Percentiles rank a stretch among this genome's conserved stretches.
Conservation (phyloP, 2,888 invertebrate species). For the Heliconius aoede region DNA sequence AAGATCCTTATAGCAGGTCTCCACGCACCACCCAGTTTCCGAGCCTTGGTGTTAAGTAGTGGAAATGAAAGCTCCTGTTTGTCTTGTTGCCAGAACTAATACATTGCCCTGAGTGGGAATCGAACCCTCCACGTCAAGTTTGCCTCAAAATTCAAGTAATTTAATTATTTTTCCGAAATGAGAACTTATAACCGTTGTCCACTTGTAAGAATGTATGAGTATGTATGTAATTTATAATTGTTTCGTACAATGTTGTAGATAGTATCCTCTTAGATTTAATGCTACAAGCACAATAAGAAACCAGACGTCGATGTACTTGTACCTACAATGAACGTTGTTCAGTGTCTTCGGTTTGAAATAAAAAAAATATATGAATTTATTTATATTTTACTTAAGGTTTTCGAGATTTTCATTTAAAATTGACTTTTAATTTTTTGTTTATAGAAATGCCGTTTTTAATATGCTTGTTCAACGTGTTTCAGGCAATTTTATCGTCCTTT, state of each 20-base stretch:
- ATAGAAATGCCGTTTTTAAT: too few relatives aligned
- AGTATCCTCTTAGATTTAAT: slow-evolving; percentile 23
- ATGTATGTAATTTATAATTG: slow-evolving; percentile 23
- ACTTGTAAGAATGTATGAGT: not conserved
- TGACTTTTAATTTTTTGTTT: too few relatives aligned
- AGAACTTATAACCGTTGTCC: not conserved
- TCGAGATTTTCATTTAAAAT: too few relatives aligned
- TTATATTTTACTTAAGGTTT: not conserved
- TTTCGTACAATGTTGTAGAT: slow-evolving; percentile 14
- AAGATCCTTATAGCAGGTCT: too few relatives aligned
- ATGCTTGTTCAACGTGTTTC: too few relatives aligned
- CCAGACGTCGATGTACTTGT: not conserved
- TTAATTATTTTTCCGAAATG: not conserved
- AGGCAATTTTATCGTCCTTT: too few relatives aligned
- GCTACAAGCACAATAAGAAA: slow-evolving; percentile 18
- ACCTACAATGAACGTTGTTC: not conserved
- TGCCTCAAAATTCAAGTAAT: not conserved
- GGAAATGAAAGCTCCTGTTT: not conserved
- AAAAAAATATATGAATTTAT: not conserved
- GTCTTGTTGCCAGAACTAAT: not conserved
- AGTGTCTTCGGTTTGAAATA: not conserved
- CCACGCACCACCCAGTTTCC: too few relatives aligned
- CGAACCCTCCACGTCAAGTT: not conserved
- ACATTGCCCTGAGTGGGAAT: not conserved
- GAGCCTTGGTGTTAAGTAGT: not conserved